phyloP scores from a whole-genome alignment of 2,888 invertebrate genomes.

The Folsomia manolachei region DNA sequence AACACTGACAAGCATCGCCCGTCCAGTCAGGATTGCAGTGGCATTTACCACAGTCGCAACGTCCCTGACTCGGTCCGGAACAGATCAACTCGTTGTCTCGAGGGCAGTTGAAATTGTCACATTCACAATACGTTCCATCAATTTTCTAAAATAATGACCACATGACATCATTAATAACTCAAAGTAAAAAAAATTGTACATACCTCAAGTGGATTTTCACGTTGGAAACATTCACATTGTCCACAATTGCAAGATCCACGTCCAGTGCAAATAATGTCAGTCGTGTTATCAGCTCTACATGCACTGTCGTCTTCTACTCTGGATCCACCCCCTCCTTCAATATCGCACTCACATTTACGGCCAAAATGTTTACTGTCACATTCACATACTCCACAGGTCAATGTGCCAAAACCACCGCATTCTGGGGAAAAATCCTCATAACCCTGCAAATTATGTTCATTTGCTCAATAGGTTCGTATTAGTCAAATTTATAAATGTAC shows the following conservation, averaged over 20 bases:
- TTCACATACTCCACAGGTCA: conserved; percentile 51
- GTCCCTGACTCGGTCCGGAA: conserved; percentile 35
- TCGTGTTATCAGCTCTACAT: conserved; percentile 24
- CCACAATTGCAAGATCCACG: conserved; percentile 46
- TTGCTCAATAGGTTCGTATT: too few species aligned
- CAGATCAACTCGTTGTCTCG: conserved; percentile 22
- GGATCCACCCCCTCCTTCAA: not conserved
- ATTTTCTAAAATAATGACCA: conserved; percentile 15
- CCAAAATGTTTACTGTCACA: conserved; percentile 56
- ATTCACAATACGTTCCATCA: conserved; percentile 34
- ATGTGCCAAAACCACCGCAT: conserved; percentile 25
- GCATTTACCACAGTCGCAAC: conserved; percentile 40
- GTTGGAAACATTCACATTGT: conserved; percentile 55
- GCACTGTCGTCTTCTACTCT: conserved; percentile 21
- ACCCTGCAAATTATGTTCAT: too few species aligned
- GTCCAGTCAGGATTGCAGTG: conserved; percentile 31
- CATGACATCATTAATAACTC: not conserved
- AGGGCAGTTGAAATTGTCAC: conserved; percentile 33
- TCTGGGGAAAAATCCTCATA: conserved; percentile 19
- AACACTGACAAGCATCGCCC: conserved; percentile 35
- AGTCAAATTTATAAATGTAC: too few species aligned
- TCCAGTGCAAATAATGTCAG: conserved; percentile 37
- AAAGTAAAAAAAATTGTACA: not conserved
- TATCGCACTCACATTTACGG: conserved; percentile 51
- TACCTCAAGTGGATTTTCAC: conserved; percentile 24